Base-by-base conservation (phyloP, 2,113 vertebrate genomes). In the Apaloderma vittatum region DNA sequence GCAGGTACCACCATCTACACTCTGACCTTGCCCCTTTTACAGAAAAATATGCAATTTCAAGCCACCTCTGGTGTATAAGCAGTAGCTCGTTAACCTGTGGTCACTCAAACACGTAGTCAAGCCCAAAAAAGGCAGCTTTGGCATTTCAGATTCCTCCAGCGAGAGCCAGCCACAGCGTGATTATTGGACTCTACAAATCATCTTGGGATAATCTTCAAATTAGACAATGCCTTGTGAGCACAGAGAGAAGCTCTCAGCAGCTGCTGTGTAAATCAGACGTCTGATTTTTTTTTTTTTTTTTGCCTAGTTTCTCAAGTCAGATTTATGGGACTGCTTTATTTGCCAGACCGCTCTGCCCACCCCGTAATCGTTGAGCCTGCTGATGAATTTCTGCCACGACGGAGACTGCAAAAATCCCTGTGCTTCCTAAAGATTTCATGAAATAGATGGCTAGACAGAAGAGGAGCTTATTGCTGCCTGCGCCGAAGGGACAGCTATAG, bases 241-340 rank as follows among this genome's bases (percentile, higher is more conserved):
- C 54, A 81, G 86, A 79, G 36, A 90, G 92, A 2, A 4, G 75
- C 78, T 90, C 94, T 86, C 79, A 51, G 86, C 90, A 86, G 90
- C 94, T 84, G 92, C 86, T 74, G 43, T 19, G 52, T 59, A 90
- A 70, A 80, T 75, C 80, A 78, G 65, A 86, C 48, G 65, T 57
- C 57, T 75, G 48, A 95, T 86, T 77, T 83, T 71, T 40, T 40
- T 40, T 40, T 40, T 40, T 40, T 40, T 40, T 40, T 81, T 62
- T 79, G 57, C 59, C 80, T 75, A 15, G 59, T 51, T 95, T 95
- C 89, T 95, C 86, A 71, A 77, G 79, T 59, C 93, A 96, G 76
- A 52, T 57, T 81, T 81, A 55, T 2, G 24, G 13, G 57, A 78
- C 75, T 66, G 57, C 81, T 90, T 90, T 57, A 87, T 85, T 67